These are phyloP conservation scores for Cetonia aurata DNA, from an alignment of 2,888 invertebrate species.

Conservation along the genomic window DNA sequence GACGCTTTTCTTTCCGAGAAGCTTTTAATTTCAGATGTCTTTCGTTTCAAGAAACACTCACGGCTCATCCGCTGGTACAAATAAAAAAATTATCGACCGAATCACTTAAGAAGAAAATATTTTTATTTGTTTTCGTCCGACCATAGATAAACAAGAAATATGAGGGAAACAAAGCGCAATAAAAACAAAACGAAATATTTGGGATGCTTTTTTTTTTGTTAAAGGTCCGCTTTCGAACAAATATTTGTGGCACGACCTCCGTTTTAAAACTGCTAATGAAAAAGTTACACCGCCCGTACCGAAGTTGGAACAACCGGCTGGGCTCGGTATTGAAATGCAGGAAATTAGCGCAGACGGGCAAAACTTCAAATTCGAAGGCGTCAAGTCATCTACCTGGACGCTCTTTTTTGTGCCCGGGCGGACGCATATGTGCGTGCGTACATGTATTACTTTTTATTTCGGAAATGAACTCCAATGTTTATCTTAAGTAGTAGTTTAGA, in stretches of 20 bases:
- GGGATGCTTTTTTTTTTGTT: conserved; percentile 8
- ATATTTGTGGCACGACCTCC: conserved; percentile 32
- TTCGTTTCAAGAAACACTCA: conserved; percentile 5
- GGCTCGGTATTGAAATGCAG: conserved; percentile 15
- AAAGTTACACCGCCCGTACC: conserved; percentile 17
- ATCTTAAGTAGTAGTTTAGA: conserved; percentile 55
- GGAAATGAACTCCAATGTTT: conserved; percentile 50
- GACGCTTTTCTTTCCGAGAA: conserved; percentile 19
- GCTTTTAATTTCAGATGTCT: conserved; percentile 19
- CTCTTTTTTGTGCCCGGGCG: background rate
- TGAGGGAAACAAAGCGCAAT: conserved; percentile 20
- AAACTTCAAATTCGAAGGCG: conserved; percentile 36
- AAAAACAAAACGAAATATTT: conserved; percentile 18
- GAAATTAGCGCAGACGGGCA: conserved; percentile 29
- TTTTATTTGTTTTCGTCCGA: conserved; percentile 19
- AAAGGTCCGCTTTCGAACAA: conserved; percentile 28
- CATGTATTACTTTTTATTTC: conserved; percentile 37
- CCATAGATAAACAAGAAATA: conserved; percentile 17
- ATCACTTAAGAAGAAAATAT: conserved; percentile 12
- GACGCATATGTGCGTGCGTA: conserved; percentile 15
- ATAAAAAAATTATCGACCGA: conserved; percentile 15
- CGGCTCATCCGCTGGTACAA: background rate
- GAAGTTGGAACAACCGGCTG: background rate
- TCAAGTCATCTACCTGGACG: conserved; percentile 31
- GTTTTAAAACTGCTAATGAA: conserved; percentile 39